phyloP scores from a whole-genome alignment of 2,888 invertebrate species.

The Monopis laevigella region DNA sequence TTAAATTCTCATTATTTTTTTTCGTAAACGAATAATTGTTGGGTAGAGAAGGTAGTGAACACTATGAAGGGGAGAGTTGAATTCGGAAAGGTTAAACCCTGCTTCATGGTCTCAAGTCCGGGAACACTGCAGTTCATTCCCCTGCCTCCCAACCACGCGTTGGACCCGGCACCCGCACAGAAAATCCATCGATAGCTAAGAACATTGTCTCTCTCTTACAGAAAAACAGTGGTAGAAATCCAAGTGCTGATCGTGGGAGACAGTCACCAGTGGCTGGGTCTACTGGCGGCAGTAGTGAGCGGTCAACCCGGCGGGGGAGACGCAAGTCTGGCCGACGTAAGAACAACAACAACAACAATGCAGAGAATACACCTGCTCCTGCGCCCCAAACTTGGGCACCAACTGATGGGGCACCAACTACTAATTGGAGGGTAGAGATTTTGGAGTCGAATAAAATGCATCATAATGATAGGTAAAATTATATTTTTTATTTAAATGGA shows the following conservation, averaged over 20 bases:
- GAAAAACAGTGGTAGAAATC: slow-evolving; percentile 40
- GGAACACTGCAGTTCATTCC: neutral
- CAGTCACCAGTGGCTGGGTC: slow-evolving; percentile 32
- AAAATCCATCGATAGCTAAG: too few species aligned
- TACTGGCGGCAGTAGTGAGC: slow-evolving; percentile 14
- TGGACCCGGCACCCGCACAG: too few species aligned
- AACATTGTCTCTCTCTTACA: too few species aligned
- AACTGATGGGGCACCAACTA: slow-evolving; percentile 30
- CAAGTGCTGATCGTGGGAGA: slow-evolving; percentile 41
- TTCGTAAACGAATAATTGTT: too few species aligned
- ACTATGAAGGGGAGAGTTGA: too few species aligned
- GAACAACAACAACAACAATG: neutral
- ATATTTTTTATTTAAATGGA: too few species aligned
- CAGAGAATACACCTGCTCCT: slow-evolving; percentile 20
- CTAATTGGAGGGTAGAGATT: slow-evolving; percentile 60
- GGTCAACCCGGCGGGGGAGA: slow-evolving; percentile 22
- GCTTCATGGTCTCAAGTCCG: neutral
- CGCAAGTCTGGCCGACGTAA: slow-evolving; percentile 19
- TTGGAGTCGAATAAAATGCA: slow-evolving; percentile 53
- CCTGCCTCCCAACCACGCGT: too few species aligned
- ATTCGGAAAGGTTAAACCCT: too few species aligned
- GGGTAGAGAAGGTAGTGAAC: too few species aligned
- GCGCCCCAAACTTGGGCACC: slow-evolving; percentile 23
- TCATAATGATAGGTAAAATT: slow-evolving; percentile 33
- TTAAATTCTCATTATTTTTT: too few species aligned